Evolutionary conservation across 2,888 invertebrate genomes (phyloP), one percentile per base, ranked within the genome.

Genomic region (Cheilosia soror): DNA sequence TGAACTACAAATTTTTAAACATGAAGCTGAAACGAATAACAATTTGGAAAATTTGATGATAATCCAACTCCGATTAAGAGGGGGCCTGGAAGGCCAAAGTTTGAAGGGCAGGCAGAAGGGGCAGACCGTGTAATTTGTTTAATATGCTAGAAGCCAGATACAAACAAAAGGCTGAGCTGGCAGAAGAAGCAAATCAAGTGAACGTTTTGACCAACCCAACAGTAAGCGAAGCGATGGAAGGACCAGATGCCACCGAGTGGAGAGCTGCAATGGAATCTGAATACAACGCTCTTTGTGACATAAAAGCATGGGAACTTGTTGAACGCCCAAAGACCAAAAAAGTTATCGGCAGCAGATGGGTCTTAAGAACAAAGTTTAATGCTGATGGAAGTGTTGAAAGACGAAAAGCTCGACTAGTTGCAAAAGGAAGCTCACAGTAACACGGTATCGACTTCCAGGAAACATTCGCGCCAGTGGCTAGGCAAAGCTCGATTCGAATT

Each of bases 401-500:
- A 49, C 25, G 9, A 4, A 66, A 87, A 40, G 58, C 80, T 0
- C 31, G 80, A 11, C 51, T 83, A 5, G 87, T 87, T 6, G 80
- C 80, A 1, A 83, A 77, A 73, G 78, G 83, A 3, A 83, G 63
- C 13, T 33, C 68, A 6, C 82, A 87, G 72, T 9, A 62, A 53
- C 66, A 57, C 13, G 76, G 65, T 15, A 42, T 79, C 6, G 62
- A 76, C 40, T 83, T 31, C 31, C 31, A 31, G 7, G 31, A 31
- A 0, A 31, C 31, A 31, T 31, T 6, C 6, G 31, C 31, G 58
- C 42, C 72, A 68, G 87, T 84, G 6, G 80, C 53, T 2, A 71
- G 82, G 33, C 60, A 62, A 15, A 62, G 65, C 5, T 76, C 81
- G 6, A 78, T 87, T 15, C 49, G 81, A 15, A 51, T 71, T 5